A percentile compares a stretch with the other conserved stretches of the same genome.
These are phyloP conservation scores for Bujurquina vittata DNA, from an alignment of 2,113 vertebrate genomes.

Conservation along the genomic window DNA sequence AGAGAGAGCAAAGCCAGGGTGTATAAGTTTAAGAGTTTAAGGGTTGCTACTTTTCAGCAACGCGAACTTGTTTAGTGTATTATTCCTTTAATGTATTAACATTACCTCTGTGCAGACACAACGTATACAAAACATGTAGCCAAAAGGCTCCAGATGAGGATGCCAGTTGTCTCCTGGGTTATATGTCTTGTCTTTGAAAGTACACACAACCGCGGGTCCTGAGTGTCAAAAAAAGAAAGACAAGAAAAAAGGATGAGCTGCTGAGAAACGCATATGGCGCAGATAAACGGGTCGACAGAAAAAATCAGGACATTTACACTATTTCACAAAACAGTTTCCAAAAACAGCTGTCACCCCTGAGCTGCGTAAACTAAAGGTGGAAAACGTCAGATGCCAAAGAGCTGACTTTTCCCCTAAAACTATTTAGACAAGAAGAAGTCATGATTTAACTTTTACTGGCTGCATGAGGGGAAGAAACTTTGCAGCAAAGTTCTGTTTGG, in stretches of 20 bases:
- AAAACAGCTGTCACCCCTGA: not conserved
- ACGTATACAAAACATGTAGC: conserved; percentile 91
- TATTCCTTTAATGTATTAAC: not conserved
- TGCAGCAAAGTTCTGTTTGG: not conserved
- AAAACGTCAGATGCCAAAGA: not conserved
- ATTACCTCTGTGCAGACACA: conserved; percentile 90
- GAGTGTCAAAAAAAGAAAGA: conserved; percentile 38
- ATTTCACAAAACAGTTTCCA: not conserved
- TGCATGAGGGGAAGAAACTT: not conserved
- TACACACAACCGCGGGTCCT: conserved; percentile 85
- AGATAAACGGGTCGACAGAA: not conserved
- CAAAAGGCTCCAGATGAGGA: conserved; percentile 92
- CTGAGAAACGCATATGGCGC: conserved; percentile 9
- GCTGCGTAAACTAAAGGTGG: not conserved
- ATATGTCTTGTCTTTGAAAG: conserved; percentile 92
- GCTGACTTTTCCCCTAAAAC: not conserved
- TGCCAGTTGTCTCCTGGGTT: conserved; percentile 94
- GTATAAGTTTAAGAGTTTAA: conserved; percentile 17
- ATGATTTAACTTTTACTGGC: not conserved
- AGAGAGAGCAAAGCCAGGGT: conserved; percentile 18
- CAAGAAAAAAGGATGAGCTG: conserved; percentile 25
- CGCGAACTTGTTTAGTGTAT: not conserved
- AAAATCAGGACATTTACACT: not conserved
- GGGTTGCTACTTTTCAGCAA: not conserved
- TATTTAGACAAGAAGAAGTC: not conserved